phyloP scores from a whole-genome alignment of 2,888 invertebrate species.

The Sphecodes monilicornis region DNA sequence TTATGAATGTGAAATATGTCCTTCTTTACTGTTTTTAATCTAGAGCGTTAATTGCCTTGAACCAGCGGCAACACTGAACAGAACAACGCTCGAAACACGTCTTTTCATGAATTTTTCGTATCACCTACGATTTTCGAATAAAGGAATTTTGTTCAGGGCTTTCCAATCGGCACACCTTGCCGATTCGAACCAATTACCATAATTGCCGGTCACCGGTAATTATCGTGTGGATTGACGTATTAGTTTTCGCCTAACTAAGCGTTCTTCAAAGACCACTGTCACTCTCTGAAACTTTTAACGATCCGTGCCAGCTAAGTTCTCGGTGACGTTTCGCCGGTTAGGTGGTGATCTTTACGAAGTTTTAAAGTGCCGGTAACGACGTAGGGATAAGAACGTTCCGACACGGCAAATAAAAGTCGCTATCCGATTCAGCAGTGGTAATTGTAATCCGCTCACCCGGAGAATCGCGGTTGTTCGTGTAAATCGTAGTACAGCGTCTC shows the following conservation, averaged over 20 bases:
- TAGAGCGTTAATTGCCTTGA: too few relatives aligned
- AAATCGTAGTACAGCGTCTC: not conserved
- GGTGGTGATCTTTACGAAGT: not conserved
- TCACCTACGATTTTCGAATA: too few relatives aligned
- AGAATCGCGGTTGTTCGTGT: not conserved
- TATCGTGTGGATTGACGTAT: not conserved
- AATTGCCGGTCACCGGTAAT: not conserved
- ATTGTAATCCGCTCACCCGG: slow-evolving; percentile 27
- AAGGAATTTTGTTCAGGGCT: too few relatives aligned
- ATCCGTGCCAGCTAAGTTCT: not conserved
- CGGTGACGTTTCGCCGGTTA: not conserved
- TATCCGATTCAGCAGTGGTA: slow-evolving; percentile 31
- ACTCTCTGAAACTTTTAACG: not conserved
- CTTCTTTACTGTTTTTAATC: too few relatives aligned
- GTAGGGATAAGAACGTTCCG: not conserved
- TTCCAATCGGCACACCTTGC: not conserved
- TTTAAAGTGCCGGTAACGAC: slow-evolving; percentile 13
- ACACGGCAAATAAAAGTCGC: slow-evolving; percentile 11
- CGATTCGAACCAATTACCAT: not conserved
- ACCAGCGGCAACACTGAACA: too few relatives aligned
- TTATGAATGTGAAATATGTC: too few relatives aligned
- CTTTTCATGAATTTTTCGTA: too few relatives aligned
- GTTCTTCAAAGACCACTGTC: not conserved
- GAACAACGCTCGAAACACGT: too few relatives aligned
- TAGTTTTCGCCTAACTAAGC: not conserved